Base-by-base conservation (phyloP, 2,888 invertebrate species). In the Athetis lepigone region DNA sequence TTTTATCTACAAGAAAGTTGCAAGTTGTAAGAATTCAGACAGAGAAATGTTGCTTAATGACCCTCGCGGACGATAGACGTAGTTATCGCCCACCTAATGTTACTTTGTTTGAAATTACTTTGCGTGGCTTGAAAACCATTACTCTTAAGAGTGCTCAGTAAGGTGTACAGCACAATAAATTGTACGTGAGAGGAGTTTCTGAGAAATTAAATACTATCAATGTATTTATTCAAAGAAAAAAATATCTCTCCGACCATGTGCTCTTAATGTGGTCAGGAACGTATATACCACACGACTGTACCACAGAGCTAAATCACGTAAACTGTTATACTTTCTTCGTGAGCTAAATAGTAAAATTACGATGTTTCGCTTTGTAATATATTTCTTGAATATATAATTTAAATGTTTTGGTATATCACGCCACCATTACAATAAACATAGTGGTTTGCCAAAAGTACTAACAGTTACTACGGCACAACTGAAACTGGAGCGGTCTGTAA, bases 81-180 rank as follows among this genome's bases (percentile, higher is more conserved):
- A 33, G 33, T 33, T 33, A 33, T 33, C 16, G 40, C 37, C 57
- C 36, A 25, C 23, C 11, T 11, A 47, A 37, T 39, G 52, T 55
- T 80, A 73, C 74, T 57, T 62, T 72, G 78, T 77, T 67, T 59
- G 3, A 47, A 72, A 79, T 77, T 46, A 52, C 51, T 50, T 64
- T 45, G 47, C 42, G 64, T 47, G 40, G 58, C 45, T 57, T 42
- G 21, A 33, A 25, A 45, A n/a, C 21, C 39, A 52, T 76, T 60
- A 56, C 33, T 13, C 57, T 58, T 16, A 54, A 55, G 39, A 39
- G 18, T 3, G 21, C 13, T 36, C n/a, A 37, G n/a, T 13, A 40
- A 40, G 4, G 19, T 46, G 11, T 42, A 29, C 2, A 6, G 45
- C 9, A 16, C 2, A 25, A 33, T n/a, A 5, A 25, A 23, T 13